These are phyloP conservation scores for Anas platyrhynchos DNA, from an alignment of 2,113 vertebrate genomes.

Conservation along the genomic window DNA sequence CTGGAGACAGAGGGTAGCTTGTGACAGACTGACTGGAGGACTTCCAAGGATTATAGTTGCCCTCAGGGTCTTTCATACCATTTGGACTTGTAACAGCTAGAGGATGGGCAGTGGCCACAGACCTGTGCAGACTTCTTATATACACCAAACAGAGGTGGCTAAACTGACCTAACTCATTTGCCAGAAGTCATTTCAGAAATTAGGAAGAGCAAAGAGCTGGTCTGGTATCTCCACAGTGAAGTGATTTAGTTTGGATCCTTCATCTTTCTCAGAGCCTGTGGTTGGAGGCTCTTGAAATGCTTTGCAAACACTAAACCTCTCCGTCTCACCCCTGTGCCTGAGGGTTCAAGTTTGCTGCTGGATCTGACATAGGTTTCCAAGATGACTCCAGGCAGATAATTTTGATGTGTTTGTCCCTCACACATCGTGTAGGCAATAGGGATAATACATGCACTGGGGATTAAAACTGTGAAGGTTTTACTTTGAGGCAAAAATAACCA, in stretches of 20 bases:
- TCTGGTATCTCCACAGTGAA: not conserved
- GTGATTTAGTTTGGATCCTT: not conserved
- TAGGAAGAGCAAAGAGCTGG: not conserved
- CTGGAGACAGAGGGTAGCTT: not conserved
- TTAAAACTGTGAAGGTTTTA: not conserved
- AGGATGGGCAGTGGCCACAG: not conserved
- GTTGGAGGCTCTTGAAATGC: not conserved
- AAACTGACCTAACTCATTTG: not conserved
- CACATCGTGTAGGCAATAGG: accelerated
- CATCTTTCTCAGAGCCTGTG: not conserved
- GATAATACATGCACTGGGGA: not conserved
- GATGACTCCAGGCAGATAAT: not conserved
- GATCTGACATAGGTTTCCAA: not conserved
- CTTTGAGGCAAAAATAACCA: not conserved
- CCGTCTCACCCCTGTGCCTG: not conserved
- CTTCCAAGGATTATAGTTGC: not conserved
- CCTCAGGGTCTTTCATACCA: not conserved
- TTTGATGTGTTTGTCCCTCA: not conserved
- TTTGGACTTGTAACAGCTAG: not conserved
- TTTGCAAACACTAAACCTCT: not conserved
- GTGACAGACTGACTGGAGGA: not conserved
- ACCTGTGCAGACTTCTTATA: not conserved
- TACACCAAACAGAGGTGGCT: not conserved
- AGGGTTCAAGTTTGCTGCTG: not conserved
- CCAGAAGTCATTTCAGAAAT: not conserved